phyloP scores from a whole-genome alignment of 2,113 vertebrate species.

The Oplegnathus fasciatus region DNA sequence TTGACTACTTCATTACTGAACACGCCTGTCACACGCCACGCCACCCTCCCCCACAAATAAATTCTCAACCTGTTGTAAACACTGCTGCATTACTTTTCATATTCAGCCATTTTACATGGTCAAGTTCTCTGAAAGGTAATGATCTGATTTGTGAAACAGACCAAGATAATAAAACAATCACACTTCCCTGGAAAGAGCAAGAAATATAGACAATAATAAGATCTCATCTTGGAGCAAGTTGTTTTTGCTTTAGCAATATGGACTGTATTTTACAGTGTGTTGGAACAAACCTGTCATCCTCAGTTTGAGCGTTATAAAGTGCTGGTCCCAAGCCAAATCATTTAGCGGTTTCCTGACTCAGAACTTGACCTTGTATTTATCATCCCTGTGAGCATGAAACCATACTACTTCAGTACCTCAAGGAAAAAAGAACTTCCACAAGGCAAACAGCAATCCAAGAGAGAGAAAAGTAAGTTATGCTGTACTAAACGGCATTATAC shows the following conservation, averaged over 20 bases:
- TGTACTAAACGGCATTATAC: too few relatives aligned
- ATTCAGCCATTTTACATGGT: not conserved
- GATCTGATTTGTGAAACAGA: not conserved
- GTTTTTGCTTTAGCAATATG: not conserved
- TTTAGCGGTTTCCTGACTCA: not conserved
- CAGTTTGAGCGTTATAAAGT: not conserved
- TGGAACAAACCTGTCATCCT: not conserved
- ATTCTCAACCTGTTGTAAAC: too few relatives aligned
- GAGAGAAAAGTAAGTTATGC: not conserved
- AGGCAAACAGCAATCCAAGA: not conserved
- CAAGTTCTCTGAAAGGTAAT: not conserved
- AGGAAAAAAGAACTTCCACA: not conserved
- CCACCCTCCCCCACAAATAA: too few relatives aligned
- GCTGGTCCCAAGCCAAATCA: not conserved
- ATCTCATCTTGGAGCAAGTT: not conserved
- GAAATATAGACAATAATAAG: not conserved
- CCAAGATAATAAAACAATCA: not conserved
- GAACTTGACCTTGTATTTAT: constrained; percentile 14
- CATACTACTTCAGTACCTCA: not conserved
- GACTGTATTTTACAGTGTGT: not conserved
- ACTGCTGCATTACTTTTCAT: not conserved
- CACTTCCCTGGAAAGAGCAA: not conserved
- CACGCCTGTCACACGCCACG: too few relatives aligned
- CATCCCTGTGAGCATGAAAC: not conserved
- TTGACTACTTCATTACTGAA: too few relatives aligned